phyloP scores from a whole-genome alignment of 2,888 invertebrate genomes.

The Homarus gammarus region DNA sequence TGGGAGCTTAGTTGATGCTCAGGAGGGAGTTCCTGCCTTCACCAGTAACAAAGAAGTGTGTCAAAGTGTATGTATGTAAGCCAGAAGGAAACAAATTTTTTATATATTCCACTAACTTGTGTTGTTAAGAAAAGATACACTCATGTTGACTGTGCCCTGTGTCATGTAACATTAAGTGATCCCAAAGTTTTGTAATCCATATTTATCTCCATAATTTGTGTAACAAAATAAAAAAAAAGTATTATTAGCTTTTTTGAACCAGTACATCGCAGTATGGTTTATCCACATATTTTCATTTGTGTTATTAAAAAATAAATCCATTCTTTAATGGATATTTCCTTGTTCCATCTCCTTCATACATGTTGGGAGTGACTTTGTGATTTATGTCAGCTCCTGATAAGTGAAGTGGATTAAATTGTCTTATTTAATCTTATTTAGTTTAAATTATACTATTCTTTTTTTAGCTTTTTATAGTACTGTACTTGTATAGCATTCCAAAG shows the following conservation, averaged over 20 bases:
- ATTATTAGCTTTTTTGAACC: neutral
- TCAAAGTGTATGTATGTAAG: conserved; percentile 61
- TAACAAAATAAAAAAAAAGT: neutral
- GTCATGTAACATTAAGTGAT: conserved; percentile 57
- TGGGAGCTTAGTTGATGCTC: conserved; percentile 36
- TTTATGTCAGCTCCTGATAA: neutral
- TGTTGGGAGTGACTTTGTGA: neutral
- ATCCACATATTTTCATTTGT: neutral
- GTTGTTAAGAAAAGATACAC: conserved; percentile 68
- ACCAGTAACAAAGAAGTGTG: conserved; percentile 47
- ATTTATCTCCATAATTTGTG: conserved; percentile 11
- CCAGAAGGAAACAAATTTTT: conserved; percentile 56
- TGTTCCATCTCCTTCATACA: neutral
- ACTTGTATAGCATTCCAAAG: conserved; percentile 55
- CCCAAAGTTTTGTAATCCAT: conserved; percentile 24
- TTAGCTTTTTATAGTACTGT: neutral
- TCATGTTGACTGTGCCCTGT: conserved; percentile 63
- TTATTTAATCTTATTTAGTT: conserved; percentile 2
- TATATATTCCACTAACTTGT: conserved; percentile 66
- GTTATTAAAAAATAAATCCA: neutral
- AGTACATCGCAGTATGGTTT: neutral
- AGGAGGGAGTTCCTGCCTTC: conserved; percentile 51
- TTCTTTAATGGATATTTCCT: neutral
- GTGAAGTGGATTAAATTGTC: neutral
- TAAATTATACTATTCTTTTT: neutral